Percentiles rank a stretch among this genome's conserved stretches.
Conservation (phyloP, 1,140 invertebrate species). For the Mactra quadrangularis region DNA sequence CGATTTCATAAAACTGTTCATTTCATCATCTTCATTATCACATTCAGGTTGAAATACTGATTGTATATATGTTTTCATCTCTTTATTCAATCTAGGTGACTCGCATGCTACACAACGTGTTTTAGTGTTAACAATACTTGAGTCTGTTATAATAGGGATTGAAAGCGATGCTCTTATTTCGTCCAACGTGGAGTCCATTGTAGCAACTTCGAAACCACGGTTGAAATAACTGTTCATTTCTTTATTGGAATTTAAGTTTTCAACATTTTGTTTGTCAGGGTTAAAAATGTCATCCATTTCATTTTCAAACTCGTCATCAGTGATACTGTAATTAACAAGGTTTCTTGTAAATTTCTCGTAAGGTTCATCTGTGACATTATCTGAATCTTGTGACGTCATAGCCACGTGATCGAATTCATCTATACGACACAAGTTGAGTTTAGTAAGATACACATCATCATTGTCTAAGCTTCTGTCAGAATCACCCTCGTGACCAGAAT, state of each 20-base stretch:
- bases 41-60: conserved; percentile 20
- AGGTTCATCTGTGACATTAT: background rate
- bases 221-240: too few relatives aligned
- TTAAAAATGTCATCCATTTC: background rate
- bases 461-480: conserved; percentile 8
- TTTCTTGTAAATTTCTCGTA: background rate
- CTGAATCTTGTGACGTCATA: background rate
- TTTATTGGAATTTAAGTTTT: background rate
- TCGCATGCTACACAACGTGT: background rate
- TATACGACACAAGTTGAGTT: background rate
- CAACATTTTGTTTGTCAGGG: background rate
- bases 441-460: conserved; percentile 6
- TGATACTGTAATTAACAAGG: conserved; percentile 54
- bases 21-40: conserved; percentile 53
- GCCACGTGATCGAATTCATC: background rate
- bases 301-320: conserved; percentile 49
- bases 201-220: background rate
- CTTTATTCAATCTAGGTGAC: background rate
- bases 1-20: conserved; percentile 59
- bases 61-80: conserved; percentile 33
- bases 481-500: conserved; percentile 18
- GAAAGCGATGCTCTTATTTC: background rate
- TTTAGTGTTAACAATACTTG: background rate
- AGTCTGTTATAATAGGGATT: background rate
- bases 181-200: background rate